Evolutionary conservation across 2,797 vertebrate species (phyloP).

Genomic region (Lophius americanus): DNA sequence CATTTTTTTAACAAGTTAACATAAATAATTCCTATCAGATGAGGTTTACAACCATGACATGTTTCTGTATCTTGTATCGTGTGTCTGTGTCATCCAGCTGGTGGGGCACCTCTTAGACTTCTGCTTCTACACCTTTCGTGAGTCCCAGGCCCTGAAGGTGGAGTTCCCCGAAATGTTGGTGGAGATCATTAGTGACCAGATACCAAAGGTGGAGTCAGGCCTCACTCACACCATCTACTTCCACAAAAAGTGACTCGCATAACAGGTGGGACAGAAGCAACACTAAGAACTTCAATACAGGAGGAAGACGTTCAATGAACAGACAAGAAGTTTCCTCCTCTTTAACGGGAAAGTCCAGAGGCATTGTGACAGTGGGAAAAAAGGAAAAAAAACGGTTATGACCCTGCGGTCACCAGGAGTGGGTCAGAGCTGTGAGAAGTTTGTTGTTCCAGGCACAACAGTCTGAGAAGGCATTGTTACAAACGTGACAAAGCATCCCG

Average conservation of each 20-base stretch:
- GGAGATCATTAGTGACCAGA: constrained; percentile 99
- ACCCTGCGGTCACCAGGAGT: constrained; percentile 45
- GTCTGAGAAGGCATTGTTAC: constrained; percentile 65
- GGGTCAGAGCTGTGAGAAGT: constrained; percentile 61
- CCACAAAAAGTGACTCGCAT: constrained; percentile 94
- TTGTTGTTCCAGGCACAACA: constrained; percentile 42
- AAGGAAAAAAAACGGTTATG: constrained; percentile 37
- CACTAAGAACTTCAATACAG: constrained; percentile 46
- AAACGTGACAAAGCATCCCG: constrained; percentile 71
- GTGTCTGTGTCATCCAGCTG: constrained; percentile 81
- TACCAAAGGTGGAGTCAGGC: constrained; percentile 99
- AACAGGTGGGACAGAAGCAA: constrained; percentile 40
- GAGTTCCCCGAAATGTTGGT: constrained; percentile 99
- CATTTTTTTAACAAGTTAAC: not conserved
- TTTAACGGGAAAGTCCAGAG: constrained; percentile 44
- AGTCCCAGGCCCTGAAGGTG: constrained; percentile 97
- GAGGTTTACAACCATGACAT: not conserved
- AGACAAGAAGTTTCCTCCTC: constrained; percentile 41
- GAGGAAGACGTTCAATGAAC: constrained; percentile 26
- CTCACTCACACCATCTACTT: constrained; percentile 97
- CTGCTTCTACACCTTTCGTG: constrained; percentile 99
- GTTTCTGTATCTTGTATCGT: constrained; percentile 20
- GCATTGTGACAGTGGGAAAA: constrained; percentile 31
- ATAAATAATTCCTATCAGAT: not conserved
- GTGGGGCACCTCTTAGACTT: constrained; percentile 96